phyloP scores from a whole-genome alignment of 2,113 vertebrate genomes.

The human (Homo sapiens) region GRCh38 chr4:139560501-139561000 shows the following conservation, averaged over 20 bases:
- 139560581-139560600: not conserved
- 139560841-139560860: constrained; percentile 39
- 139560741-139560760: constrained; percentile 40
- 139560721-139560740: not conserved
- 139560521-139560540: constrained; percentile 10
- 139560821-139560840: constrained; percentile 37
- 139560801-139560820: constrained; percentile 56
- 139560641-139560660: not conserved
- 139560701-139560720: not conserved
- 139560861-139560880: constrained; percentile 22
- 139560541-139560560: not conserved
- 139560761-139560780: not conserved
- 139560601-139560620: not conserved
- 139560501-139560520: not conserved
- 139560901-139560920: not conserved
- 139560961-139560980: not conserved
- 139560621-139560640: not conserved
- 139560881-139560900: constrained; percentile 57
- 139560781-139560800: constrained; percentile 41
- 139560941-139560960: constrained; percentile 40
- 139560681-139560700: not conserved
- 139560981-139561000: constrained; percentile 8
- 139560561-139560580: not conserved
- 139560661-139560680: not conserved
- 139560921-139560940: not conserved